phyloP scores from a whole-genome alignment of 2,888 invertebrate genomes.

The Drosophila yooni region DNA sequence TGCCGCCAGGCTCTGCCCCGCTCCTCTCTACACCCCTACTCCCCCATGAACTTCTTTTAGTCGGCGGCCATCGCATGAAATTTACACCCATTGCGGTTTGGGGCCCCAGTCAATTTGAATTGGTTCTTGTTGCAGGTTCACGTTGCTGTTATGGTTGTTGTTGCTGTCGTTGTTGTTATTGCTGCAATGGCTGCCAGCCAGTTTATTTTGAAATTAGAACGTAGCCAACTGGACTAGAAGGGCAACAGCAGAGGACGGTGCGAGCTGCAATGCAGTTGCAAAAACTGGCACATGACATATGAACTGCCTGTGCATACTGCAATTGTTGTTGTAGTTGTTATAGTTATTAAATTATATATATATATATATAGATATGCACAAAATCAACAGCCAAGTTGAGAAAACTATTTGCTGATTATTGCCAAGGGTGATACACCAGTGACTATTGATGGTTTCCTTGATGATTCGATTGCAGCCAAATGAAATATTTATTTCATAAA shows the following conservation, averaged over 20 bases:
- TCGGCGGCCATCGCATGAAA: constrained; percentile 60
- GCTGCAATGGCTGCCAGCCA: constrained; percentile 62
- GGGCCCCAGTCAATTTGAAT: constrained; percentile 65
- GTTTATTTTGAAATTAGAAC: constrained; percentile 83
- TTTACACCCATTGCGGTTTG: constrained; percentile 79
- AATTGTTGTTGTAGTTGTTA: constrained; percentile 46
- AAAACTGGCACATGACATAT: constrained; percentile 77
- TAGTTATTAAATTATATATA: constrained; percentile 75
- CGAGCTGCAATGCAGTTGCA: constrained; percentile 69
- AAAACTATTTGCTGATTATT: constrained; percentile 66
- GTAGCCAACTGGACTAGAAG: constrained; percentile 42
- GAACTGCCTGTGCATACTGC: constrained; percentile 52
- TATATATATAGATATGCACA: neutral
- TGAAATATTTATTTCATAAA: neutral
- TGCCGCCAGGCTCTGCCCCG: constrained; percentile 66
- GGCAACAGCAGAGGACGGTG: neutral
- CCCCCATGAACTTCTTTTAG: neutral
- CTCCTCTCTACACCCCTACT: neutral
- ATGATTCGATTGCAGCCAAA: constrained; percentile 4
- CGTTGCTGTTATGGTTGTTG: constrained; percentile 24
- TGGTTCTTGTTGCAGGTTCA: constrained; percentile 50
- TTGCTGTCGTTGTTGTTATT: constrained; percentile 21
- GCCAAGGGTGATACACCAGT: constrained; percentile 63
- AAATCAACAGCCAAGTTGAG: constrained; percentile 40
- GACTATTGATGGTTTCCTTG: constrained; percentile 36